Percentiles rank a stretch among this genome's conserved stretches.
These are phyloP conservation scores for Caenorhabditis sp. DNA, from an alignment of 2,888 invertebrate species.

Conservation along the genomic window DNA sequence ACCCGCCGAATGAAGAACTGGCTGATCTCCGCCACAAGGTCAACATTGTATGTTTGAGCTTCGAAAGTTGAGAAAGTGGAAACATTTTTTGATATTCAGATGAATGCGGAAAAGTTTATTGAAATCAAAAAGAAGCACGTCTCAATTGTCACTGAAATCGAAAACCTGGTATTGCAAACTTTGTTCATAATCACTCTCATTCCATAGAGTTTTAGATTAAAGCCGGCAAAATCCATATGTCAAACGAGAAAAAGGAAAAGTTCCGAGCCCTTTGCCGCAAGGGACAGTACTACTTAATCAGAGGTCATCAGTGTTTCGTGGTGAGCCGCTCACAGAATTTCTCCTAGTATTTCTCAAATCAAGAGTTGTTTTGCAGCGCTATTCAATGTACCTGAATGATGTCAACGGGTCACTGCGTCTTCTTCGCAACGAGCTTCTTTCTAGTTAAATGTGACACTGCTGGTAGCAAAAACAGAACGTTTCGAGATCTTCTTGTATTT, in stretches of 20 bases:
- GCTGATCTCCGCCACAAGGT: constrained; percentile 42
- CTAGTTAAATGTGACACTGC: background rate
- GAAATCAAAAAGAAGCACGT: constrained; percentile 3
- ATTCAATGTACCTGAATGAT: constrained; percentile 20
- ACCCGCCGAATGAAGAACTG: constrained; percentile 25
- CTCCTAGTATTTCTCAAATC: background rate
- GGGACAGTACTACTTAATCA: constrained; percentile 22
- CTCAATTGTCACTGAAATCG: background rate
- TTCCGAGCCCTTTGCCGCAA: constrained; percentile 26
- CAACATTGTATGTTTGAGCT: constrained; percentile 27
- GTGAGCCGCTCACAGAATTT: background rate
- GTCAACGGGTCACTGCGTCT: constrained; percentile 31
- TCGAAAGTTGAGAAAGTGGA: too few species aligned
- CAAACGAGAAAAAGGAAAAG: background rate
- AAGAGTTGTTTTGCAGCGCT: constrained; percentile 44
- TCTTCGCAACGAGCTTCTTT: background rate
- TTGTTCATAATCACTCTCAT: too few species aligned
- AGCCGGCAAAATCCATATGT: background rate
- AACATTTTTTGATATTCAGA: constrained; percentile 20
- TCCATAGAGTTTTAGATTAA: constrained; percentile 20
- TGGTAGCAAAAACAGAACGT: background rate
- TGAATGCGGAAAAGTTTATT: constrained; percentile 42
- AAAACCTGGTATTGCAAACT: background rate
- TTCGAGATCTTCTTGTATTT: too few species aligned
- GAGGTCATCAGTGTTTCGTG: constrained; percentile 37